These are phyloP conservation scores for Alauda arvensis DNA, from an alignment of 2,797 vertebrate genomes.

Conservation along the genomic window DNA sequence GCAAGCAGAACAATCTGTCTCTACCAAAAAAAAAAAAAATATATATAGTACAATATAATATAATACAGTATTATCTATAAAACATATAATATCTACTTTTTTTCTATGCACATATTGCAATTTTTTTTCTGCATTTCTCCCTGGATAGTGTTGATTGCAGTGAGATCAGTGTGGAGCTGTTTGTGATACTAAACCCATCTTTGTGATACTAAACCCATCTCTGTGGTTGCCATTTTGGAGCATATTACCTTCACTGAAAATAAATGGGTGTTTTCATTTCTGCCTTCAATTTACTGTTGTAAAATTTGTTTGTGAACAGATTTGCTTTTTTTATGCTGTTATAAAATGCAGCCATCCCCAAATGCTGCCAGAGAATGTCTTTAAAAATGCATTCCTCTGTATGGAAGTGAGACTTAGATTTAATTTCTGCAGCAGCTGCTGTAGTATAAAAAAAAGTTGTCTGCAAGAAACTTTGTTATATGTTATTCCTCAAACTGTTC, in stretches of 20 bases:
- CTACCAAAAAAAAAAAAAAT: background rate
- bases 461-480: background rate
- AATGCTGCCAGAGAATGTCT: background rate
- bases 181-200: background rate
- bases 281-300: background rate
- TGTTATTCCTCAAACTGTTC: conserved; percentile 19
- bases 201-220: background rate
- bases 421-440: conserved; percentile 15
- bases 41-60: background rate
- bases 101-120: background rate
- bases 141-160: background rate
- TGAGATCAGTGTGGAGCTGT: background rate
- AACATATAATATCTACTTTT: background rate
- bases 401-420: background rate
- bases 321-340: background rate
- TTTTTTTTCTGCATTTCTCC: background rate
- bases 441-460: background rate
- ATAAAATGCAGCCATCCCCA: background rate
- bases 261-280: background rate
- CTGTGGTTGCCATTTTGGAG: background rate
- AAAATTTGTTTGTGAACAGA: background rate
- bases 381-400: background rate
- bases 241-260: background rate
- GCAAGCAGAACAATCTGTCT: background rate
- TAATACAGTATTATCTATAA: too few relatives aligned